These are phyloP conservation scores for Habroteleia sp. DNA, from an alignment of 2,888 invertebrate species.

Conservation along the genomic window DNA sequence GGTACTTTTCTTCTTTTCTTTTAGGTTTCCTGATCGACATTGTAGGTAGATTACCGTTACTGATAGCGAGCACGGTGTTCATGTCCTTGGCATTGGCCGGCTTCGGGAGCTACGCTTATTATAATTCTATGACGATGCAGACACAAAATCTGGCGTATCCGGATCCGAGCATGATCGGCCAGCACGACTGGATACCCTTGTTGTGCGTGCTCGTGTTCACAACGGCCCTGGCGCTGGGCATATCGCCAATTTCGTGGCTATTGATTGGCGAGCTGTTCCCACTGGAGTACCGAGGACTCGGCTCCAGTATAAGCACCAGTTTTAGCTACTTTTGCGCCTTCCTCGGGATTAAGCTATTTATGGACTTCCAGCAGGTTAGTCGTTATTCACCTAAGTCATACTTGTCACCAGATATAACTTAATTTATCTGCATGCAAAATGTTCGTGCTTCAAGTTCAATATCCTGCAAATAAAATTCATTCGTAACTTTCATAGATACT, in stretches of 20 bases:
- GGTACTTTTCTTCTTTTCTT: slow-evolving; percentile 28
- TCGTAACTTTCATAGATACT: slow-evolving; percentile 1
- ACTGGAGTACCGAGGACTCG: slow-evolving; percentile 91
- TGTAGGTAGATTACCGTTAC: slow-evolving; percentile 90
- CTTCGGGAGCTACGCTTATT: slow-evolving; percentile 92
- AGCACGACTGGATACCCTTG: slow-evolving; percentile 91
- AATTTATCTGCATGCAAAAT: slow-evolving; percentile 32
- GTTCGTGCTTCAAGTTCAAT: slow-evolving; percentile 23
- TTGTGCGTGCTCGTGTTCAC: slow-evolving; percentile 92
- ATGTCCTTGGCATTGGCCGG: slow-evolving; percentile 93
- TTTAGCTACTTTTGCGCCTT: slow-evolving; percentile 94
- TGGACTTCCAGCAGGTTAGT: slow-evolving; percentile 86
- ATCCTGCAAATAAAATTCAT: slow-evolving; percentile 29
- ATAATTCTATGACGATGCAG: slow-evolving; percentile 82
- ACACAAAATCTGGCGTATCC: slow-evolving; percentile 72
- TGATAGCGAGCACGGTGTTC: slow-evolving; percentile 91
- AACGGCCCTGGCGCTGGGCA: slow-evolving; percentile 92
- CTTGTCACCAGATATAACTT: slow-evolving; percentile 26
- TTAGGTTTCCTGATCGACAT: slow-evolving; percentile 89
- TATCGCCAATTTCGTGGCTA: slow-evolving; percentile 93
- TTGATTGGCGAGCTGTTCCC: slow-evolving; percentile 92
- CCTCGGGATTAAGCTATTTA: slow-evolving; percentile 92
- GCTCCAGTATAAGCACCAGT: slow-evolving; percentile 92
- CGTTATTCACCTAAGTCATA: slow-evolving; percentile 28
- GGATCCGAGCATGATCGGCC: slow-evolving; percentile 80